phyloP scores from a whole-genome alignment of 2,888 invertebrate species.

The Fabriciana adippe region DNA sequence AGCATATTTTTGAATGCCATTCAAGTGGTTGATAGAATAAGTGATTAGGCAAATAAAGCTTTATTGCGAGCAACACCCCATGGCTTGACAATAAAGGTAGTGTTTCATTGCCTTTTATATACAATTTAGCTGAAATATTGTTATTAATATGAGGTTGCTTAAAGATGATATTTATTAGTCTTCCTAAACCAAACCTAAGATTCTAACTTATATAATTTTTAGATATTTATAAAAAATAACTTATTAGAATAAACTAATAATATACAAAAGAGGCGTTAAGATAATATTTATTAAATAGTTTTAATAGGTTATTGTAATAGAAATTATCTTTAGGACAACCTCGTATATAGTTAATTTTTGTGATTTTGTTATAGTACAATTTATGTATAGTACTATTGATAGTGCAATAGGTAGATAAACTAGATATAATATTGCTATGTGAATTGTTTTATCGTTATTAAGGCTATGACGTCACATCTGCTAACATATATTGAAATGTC shows the following conservation, averaged over 20 bases:
- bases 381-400: conserved; percentile 7
- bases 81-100: conserved; percentile 28
- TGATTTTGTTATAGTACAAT: conserved; percentile 27
- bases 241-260: too few species aligned
- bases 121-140: conserved; percentile 14
- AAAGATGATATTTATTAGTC: background rate
- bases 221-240: too few species aligned
- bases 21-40: background rate
- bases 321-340: background rate
- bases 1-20: conserved; percentile 19
- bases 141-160: background rate
- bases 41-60: conserved; percentile 4
- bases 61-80: conserved; percentile 25
- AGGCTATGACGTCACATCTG: background rate
- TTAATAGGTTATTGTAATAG: background rate
- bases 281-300: too few species aligned
- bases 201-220: too few species aligned
- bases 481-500: background rate
- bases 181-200: background rate
- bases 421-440: conserved; percentile 4
- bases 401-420: background rate
- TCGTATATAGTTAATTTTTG: conserved; percentile 7
- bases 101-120: conserved; percentile 14
- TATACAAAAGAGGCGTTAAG: too few species aligned
- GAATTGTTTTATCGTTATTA: conserved; percentile 6